Evolutionary conservation across 1,140 invertebrate species (phyloP).

Genomic region (Physella acuta): DNA sequence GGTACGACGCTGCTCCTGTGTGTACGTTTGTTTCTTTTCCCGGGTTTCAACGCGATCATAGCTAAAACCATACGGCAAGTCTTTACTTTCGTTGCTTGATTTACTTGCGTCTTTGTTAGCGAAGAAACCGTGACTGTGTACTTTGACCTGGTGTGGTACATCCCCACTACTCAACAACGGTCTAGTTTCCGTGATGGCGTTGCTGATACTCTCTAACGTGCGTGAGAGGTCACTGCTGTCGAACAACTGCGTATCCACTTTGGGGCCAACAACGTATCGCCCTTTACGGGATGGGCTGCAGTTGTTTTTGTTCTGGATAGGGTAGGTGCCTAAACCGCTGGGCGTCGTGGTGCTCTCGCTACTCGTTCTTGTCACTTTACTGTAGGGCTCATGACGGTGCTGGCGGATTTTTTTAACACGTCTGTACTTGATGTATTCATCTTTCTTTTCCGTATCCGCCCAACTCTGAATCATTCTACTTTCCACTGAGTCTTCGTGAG

Average conservation of each 20-base stretch:
- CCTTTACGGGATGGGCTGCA: conserved; percentile 10
- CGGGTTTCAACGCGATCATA: no score
- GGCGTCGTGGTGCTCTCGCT: background rate
- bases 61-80: no score
- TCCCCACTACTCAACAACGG: no score
- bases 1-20: no score
- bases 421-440: background rate
- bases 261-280: background rate
- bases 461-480: background rate
- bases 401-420: background rate
- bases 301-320: conserved; percentile 4
- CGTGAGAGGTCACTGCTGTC: no score
- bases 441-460: background rate
- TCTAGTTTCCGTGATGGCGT: no score
- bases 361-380: background rate
- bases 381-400: conserved; percentile 11
- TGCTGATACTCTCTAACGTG: no score
- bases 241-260: background rate
- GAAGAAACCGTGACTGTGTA: no score
- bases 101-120: no score
- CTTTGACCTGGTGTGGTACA: no score
- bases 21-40: no score
- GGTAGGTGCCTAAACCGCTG: background rate
- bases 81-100: no score
- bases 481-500: background rate